Evolutionary conservation across 2,888 invertebrate genomes (phyloP).

Genomic region (Bimastos eiseni): DNA sequence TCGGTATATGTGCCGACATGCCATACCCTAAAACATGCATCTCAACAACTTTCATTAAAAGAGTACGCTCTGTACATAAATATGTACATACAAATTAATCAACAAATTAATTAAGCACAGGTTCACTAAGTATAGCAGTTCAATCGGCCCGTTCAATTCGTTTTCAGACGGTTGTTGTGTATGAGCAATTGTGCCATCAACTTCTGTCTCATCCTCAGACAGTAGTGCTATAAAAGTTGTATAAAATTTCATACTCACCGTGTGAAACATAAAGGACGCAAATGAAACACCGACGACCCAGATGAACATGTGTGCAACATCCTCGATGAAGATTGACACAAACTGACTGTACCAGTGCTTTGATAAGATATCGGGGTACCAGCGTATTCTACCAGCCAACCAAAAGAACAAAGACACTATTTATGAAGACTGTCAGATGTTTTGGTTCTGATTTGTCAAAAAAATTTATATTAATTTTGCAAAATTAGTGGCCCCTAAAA

Average conservation of each 20-base stretch:
- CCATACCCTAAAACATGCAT: too few species aligned
- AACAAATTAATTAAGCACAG: too few species aligned
- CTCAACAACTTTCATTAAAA: too few species aligned
- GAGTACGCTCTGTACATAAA: too few species aligned
- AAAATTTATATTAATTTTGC: too few species aligned
- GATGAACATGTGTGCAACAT: conserved; percentile 40
- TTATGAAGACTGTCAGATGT: background rate
- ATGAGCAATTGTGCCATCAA: background rate
- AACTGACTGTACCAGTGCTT: conserved; percentile 51
- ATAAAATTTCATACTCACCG: conserved; percentile 38
- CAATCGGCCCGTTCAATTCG: background rate
- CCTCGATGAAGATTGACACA: conserved; percentile 41
- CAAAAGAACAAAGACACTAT: background rate
- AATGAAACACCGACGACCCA: conserved; percentile 50
- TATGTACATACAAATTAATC: too few species aligned
- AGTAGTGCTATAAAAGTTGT: background rate
- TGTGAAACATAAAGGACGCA: conserved; percentile 48
- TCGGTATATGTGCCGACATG: too few species aligned
- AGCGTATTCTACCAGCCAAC: conserved; percentile 49
- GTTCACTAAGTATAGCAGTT: background rate
- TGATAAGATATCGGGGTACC: conserved; percentile 53
- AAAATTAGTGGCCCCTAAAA: too few species aligned
- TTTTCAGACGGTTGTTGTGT: background rate
- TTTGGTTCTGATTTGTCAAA: too few species aligned
- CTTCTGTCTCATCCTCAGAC: background rate